Base-by-base conservation (phyloP, 1,140 invertebrate species). In the Neocloeon triangulifer region DNA sequence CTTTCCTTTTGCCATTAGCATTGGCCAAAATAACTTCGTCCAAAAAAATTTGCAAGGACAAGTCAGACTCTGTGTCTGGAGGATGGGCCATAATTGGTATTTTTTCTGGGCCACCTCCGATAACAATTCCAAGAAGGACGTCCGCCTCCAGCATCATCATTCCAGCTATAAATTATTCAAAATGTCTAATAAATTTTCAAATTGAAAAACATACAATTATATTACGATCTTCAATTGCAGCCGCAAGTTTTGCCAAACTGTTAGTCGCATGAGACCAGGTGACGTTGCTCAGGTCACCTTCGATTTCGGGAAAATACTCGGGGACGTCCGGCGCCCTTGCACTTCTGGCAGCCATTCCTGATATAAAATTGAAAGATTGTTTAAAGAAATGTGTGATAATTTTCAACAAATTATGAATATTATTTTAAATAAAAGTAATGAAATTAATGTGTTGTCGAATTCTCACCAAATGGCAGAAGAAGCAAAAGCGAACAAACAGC, bases 101-200 rank as follows among this genome's bases (percentile, higher is more conserved):
- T 3, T 49, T 37, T 7, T 36, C 20, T n/a, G n/a, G n/a, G n/a
- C n/a, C n/a, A n/a, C n/a, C n/a, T n/a, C n/a, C n/a, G n/a, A n/a
- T n/a, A 1, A 61, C 36, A 17, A 51, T 55, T 19, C 80, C 78
- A 21, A 80, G 41, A n/a, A 72, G 59, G 10, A 92, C 66, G 50
- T 92, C 84, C 1, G 73, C 82, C 58, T 91, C 84, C 30, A 94
- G 56, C 73, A 92, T 86, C 50, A 74, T 66, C 17, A 72, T 52
- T 21, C 64, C 50, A 34, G 50, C 71, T 76, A n/a, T n/a, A n/a
- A n/a, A n/a, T n/a, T n/a, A n/a, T n/a, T n/a, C 8, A 23, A 9
- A 30, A 30, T 18, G 14, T 13, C 7, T 15, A 15, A 23, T 13
- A 13, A 28, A 17, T 33, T n/a, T n/a, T n/a, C n/a, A n/a, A n/a